Evolutionary conservation across 2,888 invertebrate species (phyloP).

Genomic region (Chrysotoxum bicinctum): DNA sequence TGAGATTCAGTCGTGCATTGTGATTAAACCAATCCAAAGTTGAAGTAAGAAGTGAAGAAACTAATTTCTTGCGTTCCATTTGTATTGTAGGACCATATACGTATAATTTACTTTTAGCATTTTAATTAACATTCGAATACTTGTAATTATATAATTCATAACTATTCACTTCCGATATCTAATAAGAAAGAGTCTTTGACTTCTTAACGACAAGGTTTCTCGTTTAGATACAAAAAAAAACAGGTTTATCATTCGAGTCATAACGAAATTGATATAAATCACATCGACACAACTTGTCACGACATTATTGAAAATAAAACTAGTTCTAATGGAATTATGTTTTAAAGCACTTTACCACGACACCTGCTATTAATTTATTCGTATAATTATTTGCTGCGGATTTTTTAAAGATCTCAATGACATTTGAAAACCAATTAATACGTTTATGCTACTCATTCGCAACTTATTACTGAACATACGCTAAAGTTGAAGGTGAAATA

Average conservation of each 20-base stretch:
- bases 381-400: not conserved
- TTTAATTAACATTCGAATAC: not conserved
- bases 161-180: not conserved
- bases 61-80: too few species aligned
- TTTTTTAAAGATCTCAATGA: not conserved
- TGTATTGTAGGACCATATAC: too few species aligned
- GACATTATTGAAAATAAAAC: conserved; percentile 6
- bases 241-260: conserved; percentile 1
- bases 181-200: not conserved
- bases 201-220: not conserved
- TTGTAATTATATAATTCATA: too few species aligned
- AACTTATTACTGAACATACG: not conserved
- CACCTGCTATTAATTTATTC: conserved; percentile 7
- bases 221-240: not conserved
- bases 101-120: not conserved
- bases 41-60: too few species aligned
- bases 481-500: not conserved
- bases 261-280: conserved; percentile 27
- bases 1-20: too few species aligned
- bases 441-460: not conserved
- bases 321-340: conserved; percentile 44
- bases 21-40: too few species aligned
- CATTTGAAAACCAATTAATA: not conserved
- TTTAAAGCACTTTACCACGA: too few species aligned
- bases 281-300: conserved; percentile 15